phyloP scores from a whole-genome alignment of 2,113 vertebrate genomes.

The Carassius carassius region DNA sequence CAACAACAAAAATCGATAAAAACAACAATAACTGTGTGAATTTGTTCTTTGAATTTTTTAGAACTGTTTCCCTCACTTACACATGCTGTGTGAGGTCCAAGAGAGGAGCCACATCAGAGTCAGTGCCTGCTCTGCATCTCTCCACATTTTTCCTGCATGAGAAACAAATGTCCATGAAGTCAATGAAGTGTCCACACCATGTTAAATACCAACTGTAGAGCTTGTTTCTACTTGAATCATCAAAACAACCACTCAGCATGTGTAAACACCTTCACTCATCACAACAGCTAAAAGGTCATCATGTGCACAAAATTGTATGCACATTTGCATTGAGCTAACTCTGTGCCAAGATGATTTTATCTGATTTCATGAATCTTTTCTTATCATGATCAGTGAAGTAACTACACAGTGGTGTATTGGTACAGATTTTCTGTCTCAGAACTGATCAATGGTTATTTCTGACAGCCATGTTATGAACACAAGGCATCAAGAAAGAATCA shows the following conservation, averaged over 20 bases:
- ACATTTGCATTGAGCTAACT: not conserved
- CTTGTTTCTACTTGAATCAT: slow-evolving; percentile 71
- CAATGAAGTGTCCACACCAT: slow-evolving; percentile 16
- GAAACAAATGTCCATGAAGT: not conserved
- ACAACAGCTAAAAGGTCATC: slow-evolving; percentile 18
- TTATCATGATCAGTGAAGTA: not conserved
- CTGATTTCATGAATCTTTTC: not conserved
- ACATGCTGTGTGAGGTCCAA: slow-evolving; percentile 44
- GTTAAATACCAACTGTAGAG: not conserved
- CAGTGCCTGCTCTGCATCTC: slow-evolving; percentile 27
- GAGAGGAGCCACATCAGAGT: slow-evolving; percentile 57
- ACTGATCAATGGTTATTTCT: not conserved
- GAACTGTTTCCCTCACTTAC: slow-evolving; percentile 55
- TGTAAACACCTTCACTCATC: slow-evolving; percentile 41
- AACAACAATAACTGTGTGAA: not conserved
- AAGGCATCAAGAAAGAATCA: not conserved
- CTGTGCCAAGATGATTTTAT: not conserved
- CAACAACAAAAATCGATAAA: not conserved
- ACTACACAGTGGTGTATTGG: not conserved
- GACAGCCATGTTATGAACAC: slow-evolving; percentile 12
- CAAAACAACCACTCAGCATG: slow-evolving; percentile 57
- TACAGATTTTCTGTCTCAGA: not conserved
- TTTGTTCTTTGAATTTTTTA: not conserved
- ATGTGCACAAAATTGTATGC: not conserved
- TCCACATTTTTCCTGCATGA: slow-evolving; percentile 58